These are phyloP conservation scores for Xiphophorus maculatus DNA, from an alignment of 2,113 vertebrate genomes.

Conservation along the genomic window DNA sequence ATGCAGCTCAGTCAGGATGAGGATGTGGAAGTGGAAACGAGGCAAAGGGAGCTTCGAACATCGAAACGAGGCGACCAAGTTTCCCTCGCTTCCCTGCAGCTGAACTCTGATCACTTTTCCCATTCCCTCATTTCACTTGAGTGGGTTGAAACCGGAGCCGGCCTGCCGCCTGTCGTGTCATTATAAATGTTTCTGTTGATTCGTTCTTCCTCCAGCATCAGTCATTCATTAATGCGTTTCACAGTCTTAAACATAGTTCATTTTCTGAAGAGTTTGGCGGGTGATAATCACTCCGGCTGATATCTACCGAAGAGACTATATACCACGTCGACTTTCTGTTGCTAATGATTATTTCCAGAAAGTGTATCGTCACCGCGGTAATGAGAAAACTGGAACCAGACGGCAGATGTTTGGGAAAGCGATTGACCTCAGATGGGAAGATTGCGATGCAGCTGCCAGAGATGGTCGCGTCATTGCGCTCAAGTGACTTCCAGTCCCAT, in stretches of 20 bases:
- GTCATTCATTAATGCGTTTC: not conserved
- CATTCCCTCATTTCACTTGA: slow-evolving; percentile 11
- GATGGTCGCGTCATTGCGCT: slow-evolving; percentile 56
- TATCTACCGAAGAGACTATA: slow-evolving; percentile 12
- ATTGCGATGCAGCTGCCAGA: slow-evolving; percentile 50
- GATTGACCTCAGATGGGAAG: slow-evolving; percentile 65
- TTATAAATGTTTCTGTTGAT: not conserved
- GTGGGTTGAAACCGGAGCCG: slow-evolving; percentile 46
- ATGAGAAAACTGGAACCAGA: slow-evolving; percentile 63
- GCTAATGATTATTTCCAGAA: slow-evolving; percentile 68
- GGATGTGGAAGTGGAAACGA: slow-evolving; percentile 59
- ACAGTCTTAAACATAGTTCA: not conserved
- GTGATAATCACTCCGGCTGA: slow-evolving; percentile 40
- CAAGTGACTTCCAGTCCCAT: slow-evolving; percentile 38
- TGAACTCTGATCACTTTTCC: slow-evolving; percentile 1
- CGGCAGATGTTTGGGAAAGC: slow-evolving; percentile 66
- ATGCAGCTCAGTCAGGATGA: slow-evolving; percentile 35
- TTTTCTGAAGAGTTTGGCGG: slow-evolving; percentile 6
- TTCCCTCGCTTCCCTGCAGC: slow-evolving; percentile 25
- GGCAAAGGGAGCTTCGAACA: slow-evolving; percentile 52
- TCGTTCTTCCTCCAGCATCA: not conserved
- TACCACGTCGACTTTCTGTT: slow-evolving; percentile 15
- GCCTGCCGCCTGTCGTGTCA: slow-evolving; percentile 6
- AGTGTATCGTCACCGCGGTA: slow-evolving; percentile 33
- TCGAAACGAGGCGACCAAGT: slow-evolving; percentile 15